These are phyloP conservation scores for Phymanthus crucifer DNA, from an alignment of 92 coral and sea anemone species.

Conservation along the genomic window DNA sequence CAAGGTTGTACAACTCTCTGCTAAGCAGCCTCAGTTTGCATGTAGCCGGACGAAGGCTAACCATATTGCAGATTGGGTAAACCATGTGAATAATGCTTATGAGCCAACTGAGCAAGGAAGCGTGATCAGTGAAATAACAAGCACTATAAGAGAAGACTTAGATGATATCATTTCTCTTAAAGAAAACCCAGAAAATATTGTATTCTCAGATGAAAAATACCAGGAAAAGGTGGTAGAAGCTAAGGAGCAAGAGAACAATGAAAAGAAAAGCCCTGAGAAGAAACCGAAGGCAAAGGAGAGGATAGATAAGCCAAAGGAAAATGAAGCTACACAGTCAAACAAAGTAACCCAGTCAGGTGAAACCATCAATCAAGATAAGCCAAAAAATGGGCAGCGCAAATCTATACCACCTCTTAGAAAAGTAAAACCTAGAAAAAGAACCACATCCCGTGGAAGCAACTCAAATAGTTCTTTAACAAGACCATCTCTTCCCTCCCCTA, in stretches of 20 bases:
- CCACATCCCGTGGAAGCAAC: constrained; percentile 4
- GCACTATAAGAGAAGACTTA: background rate
- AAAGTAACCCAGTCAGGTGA: constrained; percentile 8
- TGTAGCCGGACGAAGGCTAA: constrained; percentile 42
- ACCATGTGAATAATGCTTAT: constrained; percentile 59
- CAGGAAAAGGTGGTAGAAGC: background rate
- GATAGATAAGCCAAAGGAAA: background rate
- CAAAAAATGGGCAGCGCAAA: background rate
- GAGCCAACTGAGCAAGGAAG: constrained; percentile 76
- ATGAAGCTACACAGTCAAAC: background rate
- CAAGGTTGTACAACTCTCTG: background rate
- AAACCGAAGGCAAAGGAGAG: background rate
- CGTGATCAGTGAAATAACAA: constrained; percentile 27
- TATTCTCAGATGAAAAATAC: background rate
- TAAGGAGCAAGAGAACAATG: background rate
- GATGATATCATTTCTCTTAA: constrained; percentile 8
- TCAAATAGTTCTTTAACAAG: constrained; percentile 3
- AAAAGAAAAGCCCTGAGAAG: background rate
- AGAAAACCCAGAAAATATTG: background rate
- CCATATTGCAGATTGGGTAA: constrained; percentile 67
- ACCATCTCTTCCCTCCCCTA: background rate
- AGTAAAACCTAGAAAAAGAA: constrained; percentile 12
- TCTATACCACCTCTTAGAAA: constrained; percentile 25
- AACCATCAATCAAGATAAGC: background rate
- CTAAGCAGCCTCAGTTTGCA: background rate